These are phyloP conservation scores for Sarcophilus harrisii DNA, from an alignment of 2,797 vertebrate genomes.

Conservation along the genomic window DNA sequence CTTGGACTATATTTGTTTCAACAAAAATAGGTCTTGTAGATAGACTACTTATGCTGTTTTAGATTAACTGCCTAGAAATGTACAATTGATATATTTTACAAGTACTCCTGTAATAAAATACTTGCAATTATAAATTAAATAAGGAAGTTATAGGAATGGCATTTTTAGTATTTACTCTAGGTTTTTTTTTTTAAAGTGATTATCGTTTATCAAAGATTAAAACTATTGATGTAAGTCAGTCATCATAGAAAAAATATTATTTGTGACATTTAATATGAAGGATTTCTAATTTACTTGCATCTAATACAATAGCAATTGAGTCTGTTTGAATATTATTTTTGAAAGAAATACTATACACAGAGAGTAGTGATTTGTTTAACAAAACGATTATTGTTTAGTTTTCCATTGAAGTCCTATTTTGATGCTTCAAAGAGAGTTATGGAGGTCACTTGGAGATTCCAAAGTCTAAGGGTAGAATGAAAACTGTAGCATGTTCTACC, in stretches of 20 bases:
- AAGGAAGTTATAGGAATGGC: slow-evolving; percentile 67
- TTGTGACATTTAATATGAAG: neutral
- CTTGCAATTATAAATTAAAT: slow-evolving; percentile 71
- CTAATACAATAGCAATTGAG: neutral
- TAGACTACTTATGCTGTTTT: slow-evolving; percentile 34
- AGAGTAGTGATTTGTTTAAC: neutral
- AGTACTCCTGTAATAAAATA: slow-evolving; percentile 70
- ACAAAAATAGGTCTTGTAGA: neutral
- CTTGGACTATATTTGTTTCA: slow-evolving; percentile 31
- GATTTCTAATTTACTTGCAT: neutral
- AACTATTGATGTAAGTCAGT: slow-evolving; percentile 13
- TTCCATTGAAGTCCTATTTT: neutral
- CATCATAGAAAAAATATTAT: neutral
- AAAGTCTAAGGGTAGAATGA: too few species aligned
- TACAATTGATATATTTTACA: slow-evolving; percentile 77
- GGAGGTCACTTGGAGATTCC: too few species aligned
- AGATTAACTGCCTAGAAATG: slow-evolving; percentile 63
- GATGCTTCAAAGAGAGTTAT: too few species aligned
- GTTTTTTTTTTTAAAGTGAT: neutral
- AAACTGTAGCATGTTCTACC: too few species aligned
- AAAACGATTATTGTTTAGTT: neutral
- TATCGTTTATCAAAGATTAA: slow-evolving; percentile 18
- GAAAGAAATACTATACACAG: neutral
- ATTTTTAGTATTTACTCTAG: neutral
- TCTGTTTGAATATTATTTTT: neutral